Conservation (phyloP, 2,888 invertebrate species). For the Drosophila aldrichi region DNA sequence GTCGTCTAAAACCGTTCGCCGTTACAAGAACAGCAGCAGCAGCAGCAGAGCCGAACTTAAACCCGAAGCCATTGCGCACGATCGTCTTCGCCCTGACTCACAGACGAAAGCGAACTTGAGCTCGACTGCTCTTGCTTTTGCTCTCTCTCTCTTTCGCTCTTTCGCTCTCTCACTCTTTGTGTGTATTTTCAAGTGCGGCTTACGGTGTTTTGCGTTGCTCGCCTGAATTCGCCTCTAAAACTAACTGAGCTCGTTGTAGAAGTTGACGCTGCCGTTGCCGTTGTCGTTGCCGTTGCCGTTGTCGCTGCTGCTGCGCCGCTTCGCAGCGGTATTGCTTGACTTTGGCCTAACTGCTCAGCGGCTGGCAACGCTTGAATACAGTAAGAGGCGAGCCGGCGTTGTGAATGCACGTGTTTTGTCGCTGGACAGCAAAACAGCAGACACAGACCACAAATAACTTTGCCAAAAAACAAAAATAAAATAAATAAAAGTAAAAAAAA, state of each 20-base stretch:
- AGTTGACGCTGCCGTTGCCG: conserved; percentile 23
- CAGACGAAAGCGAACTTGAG: conserved; percentile 66
- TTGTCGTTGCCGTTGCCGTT: conserved; percentile 15
- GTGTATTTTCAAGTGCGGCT: conserved; percentile 59
- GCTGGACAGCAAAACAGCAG: conserved; percentile 61
- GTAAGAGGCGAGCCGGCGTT: conserved; percentile 85
- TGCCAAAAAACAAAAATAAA: conserved; percentile 20
- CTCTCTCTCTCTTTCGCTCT: conserved; percentile 4
- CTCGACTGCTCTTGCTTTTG: not conserved
- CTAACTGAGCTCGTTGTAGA: conserved; percentile 74
- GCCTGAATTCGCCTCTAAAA: conserved; percentile 64
- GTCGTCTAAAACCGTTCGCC: conserved; percentile 63
- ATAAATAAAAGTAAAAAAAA: conserved; percentile 17
- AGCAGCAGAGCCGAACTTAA: conserved; percentile 10
- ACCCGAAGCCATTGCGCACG: conserved; percentile 18
- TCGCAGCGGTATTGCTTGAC: conserved; percentile 59
- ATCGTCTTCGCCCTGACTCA: conserved; percentile 41
- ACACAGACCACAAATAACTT: conserved; percentile 44
- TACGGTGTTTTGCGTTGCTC: conserved; percentile 77
- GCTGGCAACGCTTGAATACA: conserved; percentile 84
- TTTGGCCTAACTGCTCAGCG: conserved; percentile 83
- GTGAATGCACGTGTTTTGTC: conserved; percentile 85
- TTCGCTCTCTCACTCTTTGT: conserved; percentile 20
- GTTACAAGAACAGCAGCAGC: conserved; percentile 39
- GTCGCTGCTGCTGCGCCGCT: conserved; percentile 6